A percentile compares a stretch with the other conserved stretches of the same genome.
Conservation (phyloP, 2,888 invertebrate species). For the Congeria kusceri region DNA sequence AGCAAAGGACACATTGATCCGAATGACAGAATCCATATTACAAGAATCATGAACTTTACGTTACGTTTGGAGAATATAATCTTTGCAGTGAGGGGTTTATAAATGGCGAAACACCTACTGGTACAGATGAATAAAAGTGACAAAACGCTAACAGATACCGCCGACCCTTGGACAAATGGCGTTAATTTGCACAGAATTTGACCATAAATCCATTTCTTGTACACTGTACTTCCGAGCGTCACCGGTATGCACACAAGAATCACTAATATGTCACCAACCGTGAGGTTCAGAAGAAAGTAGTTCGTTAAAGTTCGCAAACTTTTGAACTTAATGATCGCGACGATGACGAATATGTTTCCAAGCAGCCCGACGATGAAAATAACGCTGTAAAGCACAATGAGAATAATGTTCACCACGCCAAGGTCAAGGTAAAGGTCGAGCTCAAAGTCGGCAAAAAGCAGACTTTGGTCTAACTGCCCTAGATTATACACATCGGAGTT, state of each 20-base stretch:
- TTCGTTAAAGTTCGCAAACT: conserved; percentile 78
- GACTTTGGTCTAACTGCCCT: neutral
- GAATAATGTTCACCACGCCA: conserved; percentile 66
- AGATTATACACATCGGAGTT: neutral
- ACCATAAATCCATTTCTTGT: conserved; percentile 75
- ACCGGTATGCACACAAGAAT: conserved; percentile 76
- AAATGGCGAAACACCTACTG: conserved; percentile 75
- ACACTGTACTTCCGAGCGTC: conserved; percentile 74
- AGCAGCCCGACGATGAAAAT: conserved; percentile 72
- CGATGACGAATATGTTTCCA: conserved; percentile 76
- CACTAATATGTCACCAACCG: conserved; percentile 77
- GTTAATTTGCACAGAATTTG: conserved; percentile 73
- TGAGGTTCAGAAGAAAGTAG: conserved; percentile 76
- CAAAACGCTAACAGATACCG: conserved; percentile 75
- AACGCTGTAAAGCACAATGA: conserved; percentile 71
- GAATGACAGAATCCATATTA: conserved; percentile 73
- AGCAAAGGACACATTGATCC: conserved; percentile 72
- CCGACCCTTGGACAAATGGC: conserved; percentile 75
- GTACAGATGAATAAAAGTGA: conserved; percentile 75
- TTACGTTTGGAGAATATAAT: conserved; percentile 69
- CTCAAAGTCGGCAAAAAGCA: conserved; percentile 6
- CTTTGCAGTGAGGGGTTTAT: conserved; percentile 73
- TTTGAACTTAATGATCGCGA: conserved; percentile 72
- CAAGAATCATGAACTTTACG: conserved; percentile 68
- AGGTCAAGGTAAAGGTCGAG: conserved; percentile 52